phyloP scores from a whole-genome alignment of 2,888 invertebrate genomes.

The Periphyllus acericola region DNA sequence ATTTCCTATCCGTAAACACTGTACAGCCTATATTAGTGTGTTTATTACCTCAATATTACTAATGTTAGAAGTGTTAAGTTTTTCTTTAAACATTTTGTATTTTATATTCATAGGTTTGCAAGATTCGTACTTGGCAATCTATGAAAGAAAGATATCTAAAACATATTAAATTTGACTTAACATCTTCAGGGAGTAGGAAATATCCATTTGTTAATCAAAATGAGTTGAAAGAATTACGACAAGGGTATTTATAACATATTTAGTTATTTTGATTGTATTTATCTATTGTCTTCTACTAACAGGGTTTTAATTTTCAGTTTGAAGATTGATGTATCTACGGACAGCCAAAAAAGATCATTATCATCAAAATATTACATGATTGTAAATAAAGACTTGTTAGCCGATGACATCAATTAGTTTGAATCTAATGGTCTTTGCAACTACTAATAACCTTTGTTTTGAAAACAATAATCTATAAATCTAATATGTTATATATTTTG shows the following conservation, averaged over 20 bases:
- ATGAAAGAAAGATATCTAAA: slow-evolving; percentile 30
- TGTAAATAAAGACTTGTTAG: no score
- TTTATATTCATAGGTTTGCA: slow-evolving; percentile 9
- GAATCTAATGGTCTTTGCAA: no score
- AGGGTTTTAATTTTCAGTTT: not conserved
- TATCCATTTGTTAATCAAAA: not conserved
- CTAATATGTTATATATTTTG: no score
- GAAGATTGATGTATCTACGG: not conserved
- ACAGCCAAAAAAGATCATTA: no score
- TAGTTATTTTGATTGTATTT: not conserved
- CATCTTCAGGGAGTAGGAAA: not conserved
- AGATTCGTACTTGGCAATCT: slow-evolving; percentile 31
- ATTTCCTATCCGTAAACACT: not conserved
- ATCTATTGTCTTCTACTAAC: not conserved
- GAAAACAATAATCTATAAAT: no score
- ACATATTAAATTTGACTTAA: not conserved
- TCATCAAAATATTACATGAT: no score
- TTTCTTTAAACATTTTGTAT: not conserved
- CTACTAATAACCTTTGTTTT: no score
- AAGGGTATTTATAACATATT: slow-evolving; percentile 24
- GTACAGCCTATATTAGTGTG: no score
- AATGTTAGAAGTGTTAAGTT: not conserved
- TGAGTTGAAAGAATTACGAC: slow-evolving; percentile 9
- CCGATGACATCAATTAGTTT: no score
- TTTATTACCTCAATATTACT: no score